A percentile compares a stretch with the other conserved stretches of the same genome.
These are phyloP conservation scores for Pterobdella sp. DNA, from an alignment of 2,888 invertebrate genomes.

Conservation along the genomic window DNA sequence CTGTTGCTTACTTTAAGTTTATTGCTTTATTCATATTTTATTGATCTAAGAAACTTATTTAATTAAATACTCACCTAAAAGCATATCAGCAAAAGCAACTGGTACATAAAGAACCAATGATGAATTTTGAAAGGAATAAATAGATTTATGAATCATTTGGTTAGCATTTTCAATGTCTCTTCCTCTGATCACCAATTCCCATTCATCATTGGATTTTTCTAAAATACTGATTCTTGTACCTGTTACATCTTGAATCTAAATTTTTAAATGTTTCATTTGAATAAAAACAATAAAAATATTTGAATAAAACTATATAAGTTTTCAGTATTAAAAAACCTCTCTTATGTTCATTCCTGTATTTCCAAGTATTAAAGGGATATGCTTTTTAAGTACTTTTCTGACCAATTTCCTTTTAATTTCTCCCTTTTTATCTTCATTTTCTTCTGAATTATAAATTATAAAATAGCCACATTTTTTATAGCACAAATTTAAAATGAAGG, in stretches of 20 bases:
- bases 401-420: background rate
- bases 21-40: no score
- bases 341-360: background rate
- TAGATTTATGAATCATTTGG: background rate
- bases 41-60: background rate
- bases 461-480: no score
- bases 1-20: no score
- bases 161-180: background rate
- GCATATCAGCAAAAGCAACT: background rate
- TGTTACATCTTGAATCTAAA: background rate
- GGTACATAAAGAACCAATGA: conserved; percentile 10
- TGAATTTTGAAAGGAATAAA: background rate
- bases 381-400: background rate
- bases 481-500: no score
- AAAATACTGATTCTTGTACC: background rate
- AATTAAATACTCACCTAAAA: background rate
- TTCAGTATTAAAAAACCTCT: background rate
- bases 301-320: background rate
- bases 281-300: background rate
- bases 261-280: background rate
- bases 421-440: background rate
- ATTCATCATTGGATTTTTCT: background rate
- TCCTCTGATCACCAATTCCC: background rate
- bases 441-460: no score
- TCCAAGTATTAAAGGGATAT: background rate